Percentiles rank a stretch among this genome's conserved stretches.
Evolutionary conservation across 2,113 vertebrate genomes (phyloP).

Genomic region (Labeo catla): DNA sequence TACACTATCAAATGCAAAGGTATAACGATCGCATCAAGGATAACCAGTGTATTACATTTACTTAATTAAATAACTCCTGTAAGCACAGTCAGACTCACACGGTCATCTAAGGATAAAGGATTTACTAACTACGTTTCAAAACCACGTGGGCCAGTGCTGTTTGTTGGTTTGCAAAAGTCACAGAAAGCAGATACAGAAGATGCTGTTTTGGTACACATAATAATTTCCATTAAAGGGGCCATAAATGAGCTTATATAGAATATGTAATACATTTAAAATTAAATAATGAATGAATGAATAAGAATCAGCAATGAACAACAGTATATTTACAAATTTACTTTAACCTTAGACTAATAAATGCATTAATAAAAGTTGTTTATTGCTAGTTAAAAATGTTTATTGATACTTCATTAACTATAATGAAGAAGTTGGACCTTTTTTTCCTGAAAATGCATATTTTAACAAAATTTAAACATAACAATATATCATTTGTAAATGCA

Average conservation of each 20-base stretch:
- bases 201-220: neutral
- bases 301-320: neutral
- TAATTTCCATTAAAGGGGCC: neutral
- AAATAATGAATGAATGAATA: neutral
- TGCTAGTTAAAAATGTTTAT: neutral
- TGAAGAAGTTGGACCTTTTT: neutral
- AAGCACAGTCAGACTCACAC: neutral
- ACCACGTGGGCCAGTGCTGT: neutral
- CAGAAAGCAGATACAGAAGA: neutral
- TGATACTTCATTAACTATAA: neutral
- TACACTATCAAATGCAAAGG: neutral
- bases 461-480: neutral
- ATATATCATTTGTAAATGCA: neutral
- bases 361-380: neutral
- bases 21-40: neutral
- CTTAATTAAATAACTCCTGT: constrained; percentile 18
- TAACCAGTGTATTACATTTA: neutral
- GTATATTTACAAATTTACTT: no score
- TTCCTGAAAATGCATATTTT: neutral
- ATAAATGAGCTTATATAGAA: neutral
- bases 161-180: neutral
- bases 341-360: no score
- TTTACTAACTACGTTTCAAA: neutral
- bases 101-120: neutral
- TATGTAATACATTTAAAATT: neutral